Evolutionary conservation across 2,113 vertebrate genomes (phyloP).

Genomic region (Terrapene triunguis): DNA sequence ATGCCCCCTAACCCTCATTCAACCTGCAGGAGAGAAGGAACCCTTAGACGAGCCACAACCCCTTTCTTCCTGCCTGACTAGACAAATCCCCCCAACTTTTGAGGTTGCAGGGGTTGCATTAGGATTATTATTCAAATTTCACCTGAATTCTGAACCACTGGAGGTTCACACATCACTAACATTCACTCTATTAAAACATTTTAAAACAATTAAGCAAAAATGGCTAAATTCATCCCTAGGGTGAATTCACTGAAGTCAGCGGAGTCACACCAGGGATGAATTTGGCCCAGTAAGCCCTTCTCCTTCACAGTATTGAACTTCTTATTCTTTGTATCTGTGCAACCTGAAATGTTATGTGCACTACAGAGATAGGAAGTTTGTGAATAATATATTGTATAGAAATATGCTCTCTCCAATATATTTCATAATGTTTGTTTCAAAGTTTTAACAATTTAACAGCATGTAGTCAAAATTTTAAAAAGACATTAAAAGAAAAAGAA

Average conservation of each 20-base stretch:
- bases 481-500: background rate
- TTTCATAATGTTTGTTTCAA: background rate
- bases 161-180: background rate
- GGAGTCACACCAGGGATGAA: background rate
- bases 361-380: background rate
- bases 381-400: background rate
- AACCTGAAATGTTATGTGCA: background rate
- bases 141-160: background rate
- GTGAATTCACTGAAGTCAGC: background rate
- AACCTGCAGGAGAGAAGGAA: background rate
- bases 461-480: background rate
- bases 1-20: background rate
- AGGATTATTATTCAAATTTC: background rate
- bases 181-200: background rate
- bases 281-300: background rate
- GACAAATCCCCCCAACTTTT: background rate
- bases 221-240: background rate
- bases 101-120: background rate
- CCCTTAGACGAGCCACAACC: background rate
- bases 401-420: background rate
- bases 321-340: background rate
- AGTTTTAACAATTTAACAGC: background rate
- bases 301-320: background rate
- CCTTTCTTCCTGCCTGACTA: background rate
- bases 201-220: conserved; percentile 9